Evolutionary conservation across 2,797 vertebrate species (phyloP), one percentile per base, ranked within the genome.

Genomic region (Tokudaia muenninki): DNA sequence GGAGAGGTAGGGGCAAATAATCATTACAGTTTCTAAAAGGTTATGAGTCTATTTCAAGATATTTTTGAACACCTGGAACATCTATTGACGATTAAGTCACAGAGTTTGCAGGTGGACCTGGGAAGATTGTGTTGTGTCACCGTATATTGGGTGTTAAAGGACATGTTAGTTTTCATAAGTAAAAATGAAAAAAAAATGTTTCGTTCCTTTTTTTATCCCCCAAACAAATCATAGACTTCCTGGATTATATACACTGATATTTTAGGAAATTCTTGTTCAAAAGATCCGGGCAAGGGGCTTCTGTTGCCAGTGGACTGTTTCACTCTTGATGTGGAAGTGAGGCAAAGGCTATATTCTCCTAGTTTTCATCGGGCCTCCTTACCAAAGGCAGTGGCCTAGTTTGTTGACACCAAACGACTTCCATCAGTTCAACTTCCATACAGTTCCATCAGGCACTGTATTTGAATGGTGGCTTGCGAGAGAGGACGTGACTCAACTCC

Each of bases 11-110:
- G 1, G 5, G n/a, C 65, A 47, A 29, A 52, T 4, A 26, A 31
- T 72, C 70, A 21, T 8, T 75, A 65, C 12, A 10, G 70, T 94
- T 52, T 94, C 67, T 57, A 81, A 61, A 65, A 11, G 89, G 37
- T 16, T 52, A 63, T 79, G 65, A 95, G 41, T 52, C 41, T 13
- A 16, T 82, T 93, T 91, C 57, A 86, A 89, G 78, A 91, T 87
- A 47, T 24, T 37, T 24, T 37, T 6, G n/a, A 90, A 86, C 12
- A 59, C 70, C 14, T 55, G 44, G 44, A 65, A 52, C 1, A 4
- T 95, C 47, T 26, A 12, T 61, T 50, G 41, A 82, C 47, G 29
- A 77, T 37, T 82, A 67, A 88, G 47, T 50, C 26, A 24, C 19
- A 21, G 26, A 34, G 31, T 47, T 78, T 59, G 5, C 12, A 77